These are phyloP conservation scores for Lepetodrilus schrolli DNA, from an alignment of 2,888 invertebrate species.

Conservation along the genomic window DNA sequence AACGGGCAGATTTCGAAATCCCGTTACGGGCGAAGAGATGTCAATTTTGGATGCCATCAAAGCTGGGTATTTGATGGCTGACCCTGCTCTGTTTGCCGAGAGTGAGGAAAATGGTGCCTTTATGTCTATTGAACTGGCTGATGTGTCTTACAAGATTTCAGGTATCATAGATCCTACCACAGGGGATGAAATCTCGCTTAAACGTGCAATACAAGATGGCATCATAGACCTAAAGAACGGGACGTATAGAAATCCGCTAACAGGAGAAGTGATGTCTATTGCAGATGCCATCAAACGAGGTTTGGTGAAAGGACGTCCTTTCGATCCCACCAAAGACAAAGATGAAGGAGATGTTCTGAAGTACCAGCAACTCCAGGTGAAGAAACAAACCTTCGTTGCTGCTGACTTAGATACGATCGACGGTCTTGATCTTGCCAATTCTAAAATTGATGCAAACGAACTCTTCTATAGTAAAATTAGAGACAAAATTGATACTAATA, in stretches of 20 bases:
- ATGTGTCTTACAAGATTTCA: conserved; percentile 57
- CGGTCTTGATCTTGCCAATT: conserved; percentile 51
- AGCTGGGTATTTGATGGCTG: conserved; percentile 79
- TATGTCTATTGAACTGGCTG: conserved; percentile 61
- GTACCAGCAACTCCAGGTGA: conserved; percentile 66
- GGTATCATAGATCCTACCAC: conserved; percentile 61
- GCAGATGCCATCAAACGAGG: conserved; percentile 67
- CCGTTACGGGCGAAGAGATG: conserved; percentile 64
- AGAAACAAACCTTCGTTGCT: conserved; percentile 59
- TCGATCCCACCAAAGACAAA: conserved; percentile 48
- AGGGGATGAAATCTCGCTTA: conserved; percentile 61
- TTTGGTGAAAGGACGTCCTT: conserved; percentile 56
- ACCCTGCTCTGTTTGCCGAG: conserved; percentile 48
- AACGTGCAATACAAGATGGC: conserved; percentile 62
- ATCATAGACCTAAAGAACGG: conserved; percentile 66
- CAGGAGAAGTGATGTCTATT: conserved; percentile 65
- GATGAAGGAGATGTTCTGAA: conserved; percentile 54
- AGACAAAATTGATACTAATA: conserved; percentile 57
- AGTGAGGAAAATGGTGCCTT: conserved; percentile 55
- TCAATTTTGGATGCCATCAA: conserved; percentile 85
- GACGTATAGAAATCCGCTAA: conserved; percentile 63
- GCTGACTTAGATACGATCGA: conserved; percentile 48
- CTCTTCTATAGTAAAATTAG: conserved; percentile 58
- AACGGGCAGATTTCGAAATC: conserved; percentile 79
- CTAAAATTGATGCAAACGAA: conserved; percentile 52